Evolutionary conservation across 2,113 vertebrate genomes (phyloP).

Genomic region (Myotis davidii): DNA sequence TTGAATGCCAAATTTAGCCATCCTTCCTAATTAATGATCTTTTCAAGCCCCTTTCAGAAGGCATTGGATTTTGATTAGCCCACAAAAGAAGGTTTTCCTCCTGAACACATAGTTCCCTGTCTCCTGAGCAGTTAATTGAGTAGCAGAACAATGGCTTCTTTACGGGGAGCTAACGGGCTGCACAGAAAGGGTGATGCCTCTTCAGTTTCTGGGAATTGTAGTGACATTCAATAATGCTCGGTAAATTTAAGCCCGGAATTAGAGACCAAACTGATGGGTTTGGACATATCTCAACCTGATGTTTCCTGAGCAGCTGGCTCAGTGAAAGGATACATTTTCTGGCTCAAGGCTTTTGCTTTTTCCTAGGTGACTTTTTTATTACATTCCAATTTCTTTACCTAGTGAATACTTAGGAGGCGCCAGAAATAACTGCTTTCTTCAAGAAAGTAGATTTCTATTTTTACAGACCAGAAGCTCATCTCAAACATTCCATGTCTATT

Average conservation of each 20-base stretch:
- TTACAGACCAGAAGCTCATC: background rate
- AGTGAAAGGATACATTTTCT: constrained; percentile 36
- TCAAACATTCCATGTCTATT: background rate
- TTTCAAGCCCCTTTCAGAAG: constrained; percentile 88
- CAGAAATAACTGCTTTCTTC: constrained; percentile 37
- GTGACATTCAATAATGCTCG: constrained; percentile 78
- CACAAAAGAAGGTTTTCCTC: constrained; percentile 86
- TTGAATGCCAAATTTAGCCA: constrained; percentile 88
- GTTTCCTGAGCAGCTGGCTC: constrained; percentile 75
- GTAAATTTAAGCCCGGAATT: constrained; percentile 75
- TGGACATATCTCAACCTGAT: constrained; percentile 46
- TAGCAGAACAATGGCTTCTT: constrained; percentile 86
- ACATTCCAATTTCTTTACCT: background rate
- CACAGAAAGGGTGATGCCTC: constrained; percentile 79
- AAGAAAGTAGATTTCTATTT: constrained; percentile 36
- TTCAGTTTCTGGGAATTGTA: constrained; percentile 83
- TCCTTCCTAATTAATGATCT: constrained; percentile 91
- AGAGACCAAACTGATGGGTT: constrained; percentile 49
- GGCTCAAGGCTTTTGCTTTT: background rate
- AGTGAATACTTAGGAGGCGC: background rate
- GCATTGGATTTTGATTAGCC: constrained; percentile 86
- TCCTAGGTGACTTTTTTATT: constrained; percentile 9
- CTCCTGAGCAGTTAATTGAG: constrained; percentile 95
- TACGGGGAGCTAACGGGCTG: constrained; percentile 60
- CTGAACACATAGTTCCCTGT: constrained; percentile 86